A percentile compares a stretch with the other conserved stretches of the same genome.
Conservation (phyloP, 2,113 vertebrate species). For the Hippocampus abdominalis region DNA sequence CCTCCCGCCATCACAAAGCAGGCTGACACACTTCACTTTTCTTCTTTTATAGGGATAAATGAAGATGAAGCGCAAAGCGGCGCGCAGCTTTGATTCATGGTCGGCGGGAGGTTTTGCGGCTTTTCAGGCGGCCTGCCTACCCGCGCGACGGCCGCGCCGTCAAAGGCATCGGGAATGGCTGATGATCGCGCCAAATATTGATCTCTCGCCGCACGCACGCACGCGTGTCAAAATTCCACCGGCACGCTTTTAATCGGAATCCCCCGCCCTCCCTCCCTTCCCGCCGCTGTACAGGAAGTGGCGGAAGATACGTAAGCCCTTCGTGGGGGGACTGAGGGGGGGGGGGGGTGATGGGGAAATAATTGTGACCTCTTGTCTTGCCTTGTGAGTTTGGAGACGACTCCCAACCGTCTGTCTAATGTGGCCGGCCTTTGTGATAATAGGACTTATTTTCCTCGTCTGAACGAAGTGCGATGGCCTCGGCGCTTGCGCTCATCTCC, state of each 20-base stretch:
- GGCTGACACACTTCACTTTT: slow-evolving; percentile 76
- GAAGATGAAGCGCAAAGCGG: slow-evolving; percentile 89
- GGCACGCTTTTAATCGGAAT: slow-evolving; percentile 98
- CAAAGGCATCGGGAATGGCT: slow-evolving; percentile 94
- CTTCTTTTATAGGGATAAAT: slow-evolving; percentile 85
- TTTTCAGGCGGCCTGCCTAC: slow-evolving; percentile 40
- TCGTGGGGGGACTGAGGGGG: too few relatives aligned
- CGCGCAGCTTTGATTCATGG: slow-evolving; percentile 92
- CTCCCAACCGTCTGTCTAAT: slow-evolving; percentile 87
- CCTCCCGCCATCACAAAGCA: slow-evolving; percentile 44
- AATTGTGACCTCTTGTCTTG: slow-evolving; percentile 98
- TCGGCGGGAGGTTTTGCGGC: slow-evolving; percentile 52
- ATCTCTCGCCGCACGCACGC: slow-evolving; percentile 95
- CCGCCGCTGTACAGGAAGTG: slow-evolving; percentile 87
- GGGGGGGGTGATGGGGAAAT: slow-evolving; percentile 76
- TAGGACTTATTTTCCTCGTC: slow-evolving; percentile 87
- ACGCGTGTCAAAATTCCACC: slow-evolving; percentile 98
- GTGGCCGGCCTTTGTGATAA: slow-evolving; percentile 85
- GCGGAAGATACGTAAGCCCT: slow-evolving; percentile 88
- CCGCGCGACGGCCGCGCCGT: slow-evolving; percentile 75
- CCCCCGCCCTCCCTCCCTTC: slow-evolving; percentile 69
- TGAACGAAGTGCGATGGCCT: slow-evolving; percentile 82
- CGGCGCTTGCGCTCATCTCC: slow-evolving; percentile 17
- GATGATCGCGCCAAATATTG: slow-evolving; percentile 99
- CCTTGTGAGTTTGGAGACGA: slow-evolving; percentile 87